Conservation (phyloP, 2,888 invertebrate species). For the Poecilobothrus nobilitatus region DNA sequence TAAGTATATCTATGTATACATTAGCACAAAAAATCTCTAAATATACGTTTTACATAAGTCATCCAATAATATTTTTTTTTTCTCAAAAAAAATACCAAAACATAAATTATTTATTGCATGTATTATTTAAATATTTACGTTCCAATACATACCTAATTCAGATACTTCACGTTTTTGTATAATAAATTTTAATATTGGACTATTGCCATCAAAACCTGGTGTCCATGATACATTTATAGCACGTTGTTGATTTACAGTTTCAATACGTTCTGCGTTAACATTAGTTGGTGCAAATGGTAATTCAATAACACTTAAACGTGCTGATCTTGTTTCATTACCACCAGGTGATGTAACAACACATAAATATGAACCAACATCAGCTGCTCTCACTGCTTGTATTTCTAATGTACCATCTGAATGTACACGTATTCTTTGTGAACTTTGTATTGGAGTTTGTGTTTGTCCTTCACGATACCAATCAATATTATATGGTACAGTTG, state of each 20-base stretch:
- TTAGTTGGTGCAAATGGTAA: conserved; percentile 89
- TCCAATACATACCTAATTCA: conserved; percentile 58
- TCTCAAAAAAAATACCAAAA: too few relatives aligned
- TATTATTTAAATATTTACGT: not conserved
- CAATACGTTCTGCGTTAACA: conserved; percentile 64
- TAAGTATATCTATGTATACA: too few relatives aligned
- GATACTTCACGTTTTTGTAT: conserved; percentile 85
- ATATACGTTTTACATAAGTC: too few relatives aligned
- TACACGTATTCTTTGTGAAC: conserved; percentile 63
- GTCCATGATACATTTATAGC: conserved; percentile 91
- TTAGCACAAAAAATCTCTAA: too few relatives aligned
- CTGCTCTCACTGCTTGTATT: conserved; percentile 79
- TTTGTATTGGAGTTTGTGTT: conserved; percentile 49
- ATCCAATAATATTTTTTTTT: too few relatives aligned
- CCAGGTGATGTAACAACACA: conserved; percentile 82
- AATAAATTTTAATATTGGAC: conserved; percentile 85
- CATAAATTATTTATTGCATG: too few relatives aligned
- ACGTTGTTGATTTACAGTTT: conserved; percentile 57
- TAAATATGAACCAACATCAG: conserved; percentile 89
- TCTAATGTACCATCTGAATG: conserved; percentile 76
- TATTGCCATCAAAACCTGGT: conserved; percentile 95
- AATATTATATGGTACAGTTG: conserved; percentile 74
- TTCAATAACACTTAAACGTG: conserved; percentile 82
- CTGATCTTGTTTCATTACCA: conserved; percentile 85
- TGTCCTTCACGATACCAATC: conserved; percentile 84